Evolutionary conservation across 2,113 vertebrate species (phyloP).

Genomic region (Bubalus kerabau): DNA sequence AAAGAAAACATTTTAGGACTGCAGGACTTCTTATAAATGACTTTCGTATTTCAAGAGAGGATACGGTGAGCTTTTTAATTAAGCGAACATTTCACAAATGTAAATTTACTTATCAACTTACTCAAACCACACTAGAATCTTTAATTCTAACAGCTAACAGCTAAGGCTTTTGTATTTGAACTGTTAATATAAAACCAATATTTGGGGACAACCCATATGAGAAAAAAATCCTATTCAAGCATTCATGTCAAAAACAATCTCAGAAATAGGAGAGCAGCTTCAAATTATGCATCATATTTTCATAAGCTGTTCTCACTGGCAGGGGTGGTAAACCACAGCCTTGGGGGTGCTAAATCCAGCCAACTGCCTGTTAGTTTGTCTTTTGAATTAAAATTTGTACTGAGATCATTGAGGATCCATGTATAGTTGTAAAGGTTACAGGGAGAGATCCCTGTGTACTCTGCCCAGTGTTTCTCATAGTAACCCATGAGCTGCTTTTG

Average conservation of each 20-base stretch:
- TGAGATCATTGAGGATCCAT: neutral
- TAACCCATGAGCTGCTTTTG: neutral
- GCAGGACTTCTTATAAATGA: neutral
- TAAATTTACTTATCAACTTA: neutral
- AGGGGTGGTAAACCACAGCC: neutral
- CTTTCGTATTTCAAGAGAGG: neutral
- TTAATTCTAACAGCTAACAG: neutral
- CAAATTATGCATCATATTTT: constrained; percentile 67
- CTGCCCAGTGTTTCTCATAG: neutral
- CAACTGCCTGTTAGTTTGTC: neutral
- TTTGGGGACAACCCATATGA: neutral
- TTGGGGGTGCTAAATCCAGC: neutral
- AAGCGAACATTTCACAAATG: neutral
- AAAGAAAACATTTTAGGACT: neutral
- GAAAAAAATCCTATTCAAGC: neutral
- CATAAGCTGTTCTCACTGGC: constrained; percentile 35
- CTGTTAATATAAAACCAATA: neutral
- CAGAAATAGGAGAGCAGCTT: constrained; percentile 18
- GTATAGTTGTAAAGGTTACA: neutral
- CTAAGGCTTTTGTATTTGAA: neutral
- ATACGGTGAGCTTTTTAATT: neutral
- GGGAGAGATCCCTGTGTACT: neutral
- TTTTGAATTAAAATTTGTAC: neutral
- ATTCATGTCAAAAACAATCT: neutral
- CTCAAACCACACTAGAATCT: neutral